Conservation (phyloP, 2,797 vertebrate species). For the Phrynocephalus vlangalii region DNA sequence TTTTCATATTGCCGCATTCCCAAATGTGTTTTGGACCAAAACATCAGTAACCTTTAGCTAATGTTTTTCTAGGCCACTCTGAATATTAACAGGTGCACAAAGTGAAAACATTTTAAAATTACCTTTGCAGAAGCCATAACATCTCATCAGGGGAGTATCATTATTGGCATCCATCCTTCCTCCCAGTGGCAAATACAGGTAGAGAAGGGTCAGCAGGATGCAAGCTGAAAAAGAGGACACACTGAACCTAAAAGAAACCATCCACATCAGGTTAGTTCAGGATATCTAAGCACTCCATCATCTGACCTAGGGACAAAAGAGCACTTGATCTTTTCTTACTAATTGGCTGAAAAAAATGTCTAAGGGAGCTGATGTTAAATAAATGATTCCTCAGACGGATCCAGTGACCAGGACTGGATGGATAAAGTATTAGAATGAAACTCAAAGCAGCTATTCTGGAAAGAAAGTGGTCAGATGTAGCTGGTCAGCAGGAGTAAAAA, state of each 20-base stretch:
- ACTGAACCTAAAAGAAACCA: not conserved
- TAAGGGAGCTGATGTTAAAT: not conserved
- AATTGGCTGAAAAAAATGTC: not conserved
- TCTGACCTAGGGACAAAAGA: not conserved
- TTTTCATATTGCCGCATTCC: conserved; percentile 2
- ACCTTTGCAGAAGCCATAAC: not conserved
- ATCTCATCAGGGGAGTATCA: too few relatives aligned
- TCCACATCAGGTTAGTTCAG: not conserved
- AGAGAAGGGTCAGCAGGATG: not conserved
- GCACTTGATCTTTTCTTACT: not conserved
- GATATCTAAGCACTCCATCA: not conserved
- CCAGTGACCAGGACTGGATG: not conserved
- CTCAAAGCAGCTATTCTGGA: not conserved
- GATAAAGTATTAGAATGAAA: not conserved
- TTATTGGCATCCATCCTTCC: not conserved
- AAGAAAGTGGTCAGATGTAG: too few relatives aligned
- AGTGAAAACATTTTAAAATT: not conserved
- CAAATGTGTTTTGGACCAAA: conserved; percentile 3
- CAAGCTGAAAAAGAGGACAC: not conserved
- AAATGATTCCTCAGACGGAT: not conserved
- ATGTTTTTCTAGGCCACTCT: not conserved
- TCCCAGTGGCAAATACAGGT: not conserved
- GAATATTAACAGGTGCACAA: conserved; percentile 1
- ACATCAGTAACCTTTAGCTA: not conserved
- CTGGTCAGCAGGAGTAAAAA: too few relatives aligned